These are phyloP conservation scores for Limnephilus auricula DNA, from an alignment of 2,888 invertebrate genomes.

Conservation along the genomic window DNA sequence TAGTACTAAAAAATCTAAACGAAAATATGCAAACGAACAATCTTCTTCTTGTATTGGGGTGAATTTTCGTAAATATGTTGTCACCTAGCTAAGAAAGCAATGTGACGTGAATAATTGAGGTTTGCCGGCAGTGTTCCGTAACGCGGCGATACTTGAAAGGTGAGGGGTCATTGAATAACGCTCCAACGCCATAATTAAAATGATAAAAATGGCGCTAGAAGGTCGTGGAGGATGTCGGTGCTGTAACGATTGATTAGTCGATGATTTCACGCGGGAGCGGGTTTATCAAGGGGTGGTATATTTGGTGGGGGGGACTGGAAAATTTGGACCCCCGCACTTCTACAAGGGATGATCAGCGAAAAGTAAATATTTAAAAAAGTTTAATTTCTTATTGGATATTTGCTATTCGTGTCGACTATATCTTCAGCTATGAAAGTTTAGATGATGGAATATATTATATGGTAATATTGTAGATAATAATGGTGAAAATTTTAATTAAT, in stretches of 20 bases:
- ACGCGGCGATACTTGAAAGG: constrained; percentile 24
- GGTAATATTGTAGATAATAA: too few species aligned
- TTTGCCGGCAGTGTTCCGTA: constrained; percentile 13
- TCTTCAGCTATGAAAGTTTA: too few species aligned
- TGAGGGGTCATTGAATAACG: constrained; percentile 9
- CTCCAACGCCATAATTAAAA: constrained; percentile 35
- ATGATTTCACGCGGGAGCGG: constrained; percentile 44
- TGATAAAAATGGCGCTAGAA: constrained; percentile 28
- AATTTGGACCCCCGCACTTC: neutral
- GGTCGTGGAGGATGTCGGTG: neutral
- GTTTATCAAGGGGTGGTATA: neutral
- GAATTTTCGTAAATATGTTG: neutral
- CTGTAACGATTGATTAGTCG: constrained; percentile 47
- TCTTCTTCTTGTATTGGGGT: too few species aligned
- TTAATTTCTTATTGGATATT: neutral
- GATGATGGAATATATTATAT: too few species aligned
- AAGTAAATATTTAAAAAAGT: neutral
- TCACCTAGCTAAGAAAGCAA: neutral
- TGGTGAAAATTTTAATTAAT: too few species aligned
- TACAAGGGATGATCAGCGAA: neutral
- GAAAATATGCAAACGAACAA: too few species aligned
- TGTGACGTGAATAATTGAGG: constrained; percentile 6
- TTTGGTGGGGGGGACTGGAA: neutral
- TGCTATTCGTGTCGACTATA: too few species aligned
- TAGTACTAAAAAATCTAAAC: too few species aligned